These are phyloP conservation scores for Tachuris rubrigastra DNA, from an alignment of 2,113 vertebrate species.

Conservation along the genomic window DNA sequence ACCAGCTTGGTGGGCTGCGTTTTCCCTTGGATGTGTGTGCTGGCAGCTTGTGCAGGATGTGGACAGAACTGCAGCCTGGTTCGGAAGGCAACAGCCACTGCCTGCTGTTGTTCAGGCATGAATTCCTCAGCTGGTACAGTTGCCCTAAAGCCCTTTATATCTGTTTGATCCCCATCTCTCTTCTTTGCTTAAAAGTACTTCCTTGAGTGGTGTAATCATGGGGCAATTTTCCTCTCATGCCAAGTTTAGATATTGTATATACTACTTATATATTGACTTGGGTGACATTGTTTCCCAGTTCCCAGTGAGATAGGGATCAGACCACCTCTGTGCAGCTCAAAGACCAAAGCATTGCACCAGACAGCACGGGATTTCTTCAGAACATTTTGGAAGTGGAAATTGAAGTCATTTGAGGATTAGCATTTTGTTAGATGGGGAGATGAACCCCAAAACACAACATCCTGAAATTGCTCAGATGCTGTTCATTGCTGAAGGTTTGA, in stretches of 20 bases:
- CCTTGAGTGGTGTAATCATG: slow-evolving; percentile 57
- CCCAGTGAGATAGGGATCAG: slow-evolving; percentile 59
- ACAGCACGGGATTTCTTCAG: slow-evolving; percentile 29
- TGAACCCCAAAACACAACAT: slow-evolving; percentile 60
- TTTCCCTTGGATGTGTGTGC: rapidly evolving
- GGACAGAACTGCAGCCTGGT: background rate
- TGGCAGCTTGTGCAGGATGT: rapidly evolving
- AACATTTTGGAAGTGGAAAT: slow-evolving; percentile 60
- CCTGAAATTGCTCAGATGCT: slow-evolving; percentile 35
- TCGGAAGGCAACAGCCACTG: background rate
- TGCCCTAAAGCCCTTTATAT: slow-evolving; percentile 48
- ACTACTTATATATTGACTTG: slow-evolving; percentile 49
- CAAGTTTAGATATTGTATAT: slow-evolving; percentile 56
- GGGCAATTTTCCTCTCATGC: slow-evolving; percentile 57
- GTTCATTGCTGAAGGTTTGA: slow-evolving; percentile 21
- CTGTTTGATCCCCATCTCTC: slow-evolving; percentile 54
- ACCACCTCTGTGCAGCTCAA: slow-evolving; percentile 56
- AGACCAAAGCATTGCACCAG: slow-evolving; percentile 33
- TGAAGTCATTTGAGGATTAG: slow-evolving; percentile 64
- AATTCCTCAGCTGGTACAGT: slow-evolving; percentile 42
- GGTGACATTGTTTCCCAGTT: slow-evolving; percentile 61
- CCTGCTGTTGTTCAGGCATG: slow-evolving; percentile 17
- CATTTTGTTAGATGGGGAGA: slow-evolving; percentile 46
- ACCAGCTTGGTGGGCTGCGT: rapidly evolving
- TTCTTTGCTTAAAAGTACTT: slow-evolving; percentile 53